These are phyloP conservation scores for Pangasianodon hypophthalmus DNA, from an alignment of 2,113 vertebrate species.

Conservation along the genomic window DNA sequence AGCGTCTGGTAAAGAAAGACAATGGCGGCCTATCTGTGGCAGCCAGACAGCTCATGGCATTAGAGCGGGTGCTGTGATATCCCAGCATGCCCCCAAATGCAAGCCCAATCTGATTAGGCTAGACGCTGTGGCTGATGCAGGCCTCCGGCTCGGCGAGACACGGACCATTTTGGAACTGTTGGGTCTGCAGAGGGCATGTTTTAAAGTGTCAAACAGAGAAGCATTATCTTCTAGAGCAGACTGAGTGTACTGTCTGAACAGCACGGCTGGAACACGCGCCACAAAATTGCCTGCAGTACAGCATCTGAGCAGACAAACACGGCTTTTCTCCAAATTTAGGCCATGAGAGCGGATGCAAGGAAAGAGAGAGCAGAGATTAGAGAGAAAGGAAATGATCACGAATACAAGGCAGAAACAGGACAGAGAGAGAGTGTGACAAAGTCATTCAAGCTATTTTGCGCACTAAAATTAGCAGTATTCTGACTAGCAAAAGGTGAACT, in stretches of 20 bases:
- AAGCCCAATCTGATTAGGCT: slow-evolving; percentile 41
- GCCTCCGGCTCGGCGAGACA: slow-evolving; percentile 16
- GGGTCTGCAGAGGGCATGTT: slow-evolving; percentile 32
- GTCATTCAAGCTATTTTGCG: not conserved
- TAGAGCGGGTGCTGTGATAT: slow-evolving; percentile 16
- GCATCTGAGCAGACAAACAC: slow-evolving; percentile 48
- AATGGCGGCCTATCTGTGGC: slow-evolving; percentile 31
- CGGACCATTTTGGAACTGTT: slow-evolving; percentile 7
- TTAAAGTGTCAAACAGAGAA: slow-evolving; percentile 34
- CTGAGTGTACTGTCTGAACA: slow-evolving; percentile 15
- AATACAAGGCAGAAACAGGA: slow-evolving; percentile 7
- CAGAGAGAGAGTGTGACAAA: not conserved
- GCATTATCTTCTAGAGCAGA: slow-evolving; percentile 41
- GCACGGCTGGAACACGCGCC: slow-evolving; percentile 7
- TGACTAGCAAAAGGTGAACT: not conserved
- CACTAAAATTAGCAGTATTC: slow-evolving; percentile 9
- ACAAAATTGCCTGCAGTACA: slow-evolving; percentile 41
- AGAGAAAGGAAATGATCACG: slow-evolving; percentile 1
- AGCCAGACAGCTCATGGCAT: slow-evolving; percentile 30
- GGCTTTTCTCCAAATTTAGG: slow-evolving; percentile 45
- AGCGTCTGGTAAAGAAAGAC: slow-evolving; percentile 26
- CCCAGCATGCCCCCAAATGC: slow-evolving; percentile 21
- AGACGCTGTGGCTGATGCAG: slow-evolving; percentile 25
- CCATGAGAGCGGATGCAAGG: slow-evolving; percentile 32
- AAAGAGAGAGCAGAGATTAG: slow-evolving; percentile 18